Conservation (phyloP, 2,888 invertebrate species). For the Drosophila dives region DNA sequence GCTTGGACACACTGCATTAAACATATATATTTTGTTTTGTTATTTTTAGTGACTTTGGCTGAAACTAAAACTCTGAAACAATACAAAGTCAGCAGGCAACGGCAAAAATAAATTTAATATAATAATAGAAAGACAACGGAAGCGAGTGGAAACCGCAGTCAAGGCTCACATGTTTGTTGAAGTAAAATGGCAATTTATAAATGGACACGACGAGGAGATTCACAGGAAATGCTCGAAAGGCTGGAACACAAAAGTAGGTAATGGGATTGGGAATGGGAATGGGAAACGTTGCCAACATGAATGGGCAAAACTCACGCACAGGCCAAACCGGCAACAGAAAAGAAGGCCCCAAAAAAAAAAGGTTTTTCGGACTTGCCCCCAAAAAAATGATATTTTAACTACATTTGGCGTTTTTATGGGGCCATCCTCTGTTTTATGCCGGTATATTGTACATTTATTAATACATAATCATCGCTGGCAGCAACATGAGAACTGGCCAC, state of each 20-base stretch:
- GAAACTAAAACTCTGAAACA: slow-evolving; percentile 59
- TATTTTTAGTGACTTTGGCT: slow-evolving; percentile 6
- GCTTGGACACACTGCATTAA: background rate
- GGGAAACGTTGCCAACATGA: slow-evolving; percentile 28
- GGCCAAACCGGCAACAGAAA: slow-evolving; percentile 18
- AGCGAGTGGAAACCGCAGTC: slow-evolving; percentile 14
- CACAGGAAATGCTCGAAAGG: slow-evolving; percentile 42
- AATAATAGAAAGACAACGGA: slow-evolving; percentile 28
- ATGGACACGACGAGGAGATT: slow-evolving; percentile 47
- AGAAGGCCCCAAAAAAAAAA: slow-evolving; percentile 6
- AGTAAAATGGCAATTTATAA: slow-evolving; percentile 44
- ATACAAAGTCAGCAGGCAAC: slow-evolving; percentile 29
- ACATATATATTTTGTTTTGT: slow-evolving; percentile 13
- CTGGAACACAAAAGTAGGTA: slow-evolving; percentile 1
- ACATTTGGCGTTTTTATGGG: slow-evolving; percentile 64
- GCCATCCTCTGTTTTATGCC: slow-evolving; percentile 44
- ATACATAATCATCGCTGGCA: slow-evolving; percentile 70
- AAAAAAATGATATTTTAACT: slow-evolving; percentile 70
- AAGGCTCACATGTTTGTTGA: slow-evolving; percentile 21
- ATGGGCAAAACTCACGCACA: slow-evolving; percentile 73
- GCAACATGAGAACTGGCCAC: slow-evolving; percentile 59
- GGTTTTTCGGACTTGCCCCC: slow-evolving; percentile 29
- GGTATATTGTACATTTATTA: slow-evolving; percentile 72
- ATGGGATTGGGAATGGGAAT: background rate
- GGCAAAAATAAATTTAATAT: slow-evolving; percentile 10